Evolutionary conservation across 2,797 vertebrate species (phyloP), one percentile per base, ranked within the genome.

Genomic region (Hephaestus fuliginosus): DNA sequence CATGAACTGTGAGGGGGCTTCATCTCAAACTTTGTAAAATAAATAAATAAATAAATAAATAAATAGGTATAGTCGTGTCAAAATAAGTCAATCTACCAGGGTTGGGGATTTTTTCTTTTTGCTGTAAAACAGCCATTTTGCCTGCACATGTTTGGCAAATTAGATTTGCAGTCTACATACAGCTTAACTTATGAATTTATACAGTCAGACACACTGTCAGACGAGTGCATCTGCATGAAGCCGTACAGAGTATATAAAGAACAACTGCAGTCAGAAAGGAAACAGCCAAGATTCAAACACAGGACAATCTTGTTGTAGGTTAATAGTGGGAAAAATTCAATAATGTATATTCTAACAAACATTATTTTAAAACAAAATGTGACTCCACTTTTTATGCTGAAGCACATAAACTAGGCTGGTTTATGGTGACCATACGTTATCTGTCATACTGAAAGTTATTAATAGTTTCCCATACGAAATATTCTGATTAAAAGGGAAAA

Each of bases 401-500:
- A 28, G 53, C 8, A 39, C 7, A 30, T 22, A 8, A 22, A 25
- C 1, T 9, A 11, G 70, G 55, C 14, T 64, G 9, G 15, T 48
- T 22, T 65, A 69, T 39, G 12, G 44, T 70, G 11, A 44, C 46
- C 7, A 51, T 15, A 15, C 13, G 1, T 22, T 22, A 53, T 66
- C 53, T 43, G 22, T 71, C 44, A 82, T 12, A 5, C 4, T 75
- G 48, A 43, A 5, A 57, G 12, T 63, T 28, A 72, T 75, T 68
- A 48, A 65, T 60, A 10, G 44, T 41, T 70, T 58, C 36, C 12
- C 39, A 43, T 9, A 33, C 12, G n/a, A 41, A 52, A 80, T 70
- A 73, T 62, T 65, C 13, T n/a, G 33, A 76, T 76, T 60, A 58
- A 79, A 58, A 28, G 5, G 52, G n/a, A 20, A 33, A 10, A 2